Percentiles rank a stretch among this genome's conserved stretches.
Conservation (phyloP, 1,140 invertebrate genomes). For the Drosophila persimilis region DNA sequence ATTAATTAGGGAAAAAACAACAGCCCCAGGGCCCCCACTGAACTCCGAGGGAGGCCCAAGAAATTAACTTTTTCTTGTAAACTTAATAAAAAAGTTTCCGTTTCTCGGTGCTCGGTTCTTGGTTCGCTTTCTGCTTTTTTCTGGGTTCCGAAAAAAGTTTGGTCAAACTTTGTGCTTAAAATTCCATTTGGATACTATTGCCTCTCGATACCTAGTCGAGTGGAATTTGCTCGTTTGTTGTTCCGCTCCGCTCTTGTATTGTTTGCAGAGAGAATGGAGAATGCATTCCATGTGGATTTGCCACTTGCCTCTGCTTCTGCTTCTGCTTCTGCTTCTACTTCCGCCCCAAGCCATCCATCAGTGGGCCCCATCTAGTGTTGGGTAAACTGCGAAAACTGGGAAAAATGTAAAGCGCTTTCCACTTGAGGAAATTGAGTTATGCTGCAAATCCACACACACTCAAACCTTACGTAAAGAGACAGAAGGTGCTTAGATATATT, state of each 20-base stretch:
- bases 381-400: slow-evolving; percentile 24
- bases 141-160: slow-evolving; percentile 35
- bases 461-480: slow-evolving; percentile 9
- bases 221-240: slow-evolving; percentile 35
- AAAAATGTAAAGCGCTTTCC: slow-evolving; percentile 40
- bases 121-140: slow-evolving; percentile 10
- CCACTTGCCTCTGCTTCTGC: too few species aligned
- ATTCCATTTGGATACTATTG: slow-evolving; percentile 50
- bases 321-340: too few species aligned
- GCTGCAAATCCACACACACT: slow-evolving; percentile 4
- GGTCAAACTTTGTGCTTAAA: slow-evolving; percentile 38
- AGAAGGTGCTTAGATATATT: slow-evolving; percentile 12
- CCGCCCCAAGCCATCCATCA: slow-evolving; percentile 7
- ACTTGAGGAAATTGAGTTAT: slow-evolving; percentile 34
- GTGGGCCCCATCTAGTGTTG: slow-evolving; percentile 14
- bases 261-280: slow-evolving; percentile 1
- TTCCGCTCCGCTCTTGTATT: background rate
- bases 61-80: slow-evolving; percentile 70
- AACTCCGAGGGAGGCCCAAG: background rate
- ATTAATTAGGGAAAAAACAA: slow-evolving; percentile 63
- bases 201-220: slow-evolving; percentile 30
- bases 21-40: slow-evolving; percentile 43
- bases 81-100: slow-evolving; percentile 75
- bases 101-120: slow-evolving; percentile 31
- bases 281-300: slow-evolving; percentile 27